phyloP scores from a whole-genome alignment of 2,113 vertebrate genomes.

The Triplophysa rosa region DNA sequence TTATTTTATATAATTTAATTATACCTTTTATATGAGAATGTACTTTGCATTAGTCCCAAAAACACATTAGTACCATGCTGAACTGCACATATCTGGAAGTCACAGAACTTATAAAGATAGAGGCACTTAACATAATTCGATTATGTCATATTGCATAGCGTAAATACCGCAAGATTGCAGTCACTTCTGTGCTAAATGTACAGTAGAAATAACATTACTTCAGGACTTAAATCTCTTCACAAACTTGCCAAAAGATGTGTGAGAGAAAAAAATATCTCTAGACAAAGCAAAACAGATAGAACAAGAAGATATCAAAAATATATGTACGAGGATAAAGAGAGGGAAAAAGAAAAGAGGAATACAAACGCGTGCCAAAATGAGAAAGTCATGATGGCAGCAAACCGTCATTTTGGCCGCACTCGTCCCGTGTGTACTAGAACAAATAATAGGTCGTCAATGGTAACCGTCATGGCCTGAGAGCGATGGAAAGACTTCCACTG shows the following conservation, averaged over 20 bases:
- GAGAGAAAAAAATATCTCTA: neutral
- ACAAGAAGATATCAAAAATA: too few relatives aligned
- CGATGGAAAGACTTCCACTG: neutral
- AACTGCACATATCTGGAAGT: too few relatives aligned
- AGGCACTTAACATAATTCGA: too few relatives aligned
- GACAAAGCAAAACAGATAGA: neutral
- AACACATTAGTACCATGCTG: too few relatives aligned
- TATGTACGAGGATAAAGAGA: neutral
- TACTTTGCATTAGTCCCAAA: too few relatives aligned
- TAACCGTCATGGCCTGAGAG: neutral
- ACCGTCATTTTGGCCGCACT: neutral
- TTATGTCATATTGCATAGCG: too few relatives aligned
- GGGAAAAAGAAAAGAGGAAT: neutral
- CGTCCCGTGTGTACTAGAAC: slow-evolving; percentile 33
- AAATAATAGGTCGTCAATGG: slow-evolving; percentile 57
- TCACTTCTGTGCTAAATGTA: neutral
- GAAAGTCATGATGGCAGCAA: neutral
- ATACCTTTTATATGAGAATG: too few relatives aligned
- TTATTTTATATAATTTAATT: neutral
- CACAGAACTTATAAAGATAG: too few relatives aligned
- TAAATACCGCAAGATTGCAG: too few relatives aligned
- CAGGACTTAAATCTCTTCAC: neutral
- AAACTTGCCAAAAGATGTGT: neutral
- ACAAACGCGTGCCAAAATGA: neutral
- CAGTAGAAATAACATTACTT: neutral